phyloP scores from a whole-genome alignment of 1,140 invertebrate species.

The Caenorhabditis inopinata region DNA sequence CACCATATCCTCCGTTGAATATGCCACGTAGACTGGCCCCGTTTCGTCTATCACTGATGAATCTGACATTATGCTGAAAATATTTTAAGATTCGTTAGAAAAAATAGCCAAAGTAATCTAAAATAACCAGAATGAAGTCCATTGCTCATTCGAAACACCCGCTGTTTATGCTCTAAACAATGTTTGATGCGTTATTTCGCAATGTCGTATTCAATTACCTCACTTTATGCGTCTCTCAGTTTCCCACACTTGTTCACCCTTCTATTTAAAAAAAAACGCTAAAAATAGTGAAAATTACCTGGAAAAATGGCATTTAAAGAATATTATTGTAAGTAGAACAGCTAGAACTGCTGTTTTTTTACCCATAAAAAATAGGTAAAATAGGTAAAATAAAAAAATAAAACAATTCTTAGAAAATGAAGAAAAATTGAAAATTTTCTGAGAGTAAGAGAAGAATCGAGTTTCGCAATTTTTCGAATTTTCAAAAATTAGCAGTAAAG shows the following conservation, averaged over 20 bases:
- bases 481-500: not conserved
- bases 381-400: not conserved
- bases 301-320: not conserved
- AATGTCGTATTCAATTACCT: not conserved
- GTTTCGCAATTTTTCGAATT: not conserved
- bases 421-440: not conserved
- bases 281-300: not conserved
- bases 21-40: conserved; percentile 8
- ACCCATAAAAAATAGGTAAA: not conserved
- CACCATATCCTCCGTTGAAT: not conserved
- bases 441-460: not conserved
- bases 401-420: not conserved
- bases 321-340: not conserved
- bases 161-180: not conserved
- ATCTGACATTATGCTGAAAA: not conserved
- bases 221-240: not conserved
- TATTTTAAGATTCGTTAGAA: not conserved
- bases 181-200: not conserved
- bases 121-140: not conserved
- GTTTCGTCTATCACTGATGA: not conserved
- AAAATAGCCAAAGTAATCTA: not conserved
- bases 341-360: not conserved
- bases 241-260: not conserved
- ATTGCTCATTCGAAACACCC: not conserved
- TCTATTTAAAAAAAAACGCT: not conserved